phyloP scores from a whole-genome alignment of 1,140 invertebrate species.

The Leptinotarsa defecta region DNA sequence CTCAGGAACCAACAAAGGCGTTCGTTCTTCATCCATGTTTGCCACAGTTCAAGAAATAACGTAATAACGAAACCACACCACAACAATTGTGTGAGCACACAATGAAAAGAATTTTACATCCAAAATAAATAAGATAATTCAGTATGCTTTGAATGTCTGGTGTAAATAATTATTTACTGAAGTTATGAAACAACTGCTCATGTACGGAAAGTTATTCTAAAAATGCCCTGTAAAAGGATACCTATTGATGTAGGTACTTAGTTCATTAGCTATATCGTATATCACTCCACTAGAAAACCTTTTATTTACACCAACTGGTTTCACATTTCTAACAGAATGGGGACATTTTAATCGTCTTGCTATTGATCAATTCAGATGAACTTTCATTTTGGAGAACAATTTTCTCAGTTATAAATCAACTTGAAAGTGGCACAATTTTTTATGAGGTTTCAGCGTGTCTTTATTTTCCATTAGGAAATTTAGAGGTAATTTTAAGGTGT shows the following conservation, averaged over 20 bases:
- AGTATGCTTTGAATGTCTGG: not conserved
- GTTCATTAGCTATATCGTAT: slow-evolving; percentile 35
- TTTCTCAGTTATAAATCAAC: too few relatives aligned
- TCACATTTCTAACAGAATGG: too few relatives aligned
- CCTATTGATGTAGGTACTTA: not conserved
- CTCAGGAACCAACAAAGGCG: slow-evolving; percentile 21
- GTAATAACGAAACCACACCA: too few relatives aligned
- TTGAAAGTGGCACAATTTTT: too few relatives aligned
- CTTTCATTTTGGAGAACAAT: too few relatives aligned
- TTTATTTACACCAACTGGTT: slow-evolving; percentile 25
- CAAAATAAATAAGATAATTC: slow-evolving; percentile 7
- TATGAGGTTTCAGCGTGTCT: too few relatives aligned
- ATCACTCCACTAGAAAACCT: slow-evolving; percentile 28
- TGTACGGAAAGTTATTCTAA: slow-evolving; percentile 16
- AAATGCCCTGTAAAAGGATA: slow-evolving; percentile 33
- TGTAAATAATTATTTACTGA: slow-evolving; percentile 4
- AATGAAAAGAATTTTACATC: not conserved
- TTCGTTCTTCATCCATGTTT: slow-evolving; percentile 31
- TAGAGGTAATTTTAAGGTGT: too few relatives aligned
- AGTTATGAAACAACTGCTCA: not conserved
- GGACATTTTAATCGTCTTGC: too few relatives aligned
- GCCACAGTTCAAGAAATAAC: not conserved
- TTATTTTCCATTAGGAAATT: too few relatives aligned
- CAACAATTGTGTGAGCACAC: too few relatives aligned
- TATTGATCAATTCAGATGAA: too few relatives aligned